A percentile compares a stretch with the other conserved stretches of the same genome.
Evolutionary conservation across 2,797 vertebrate species (phyloP).

Genomic region (Todus mexicanus): DNA sequence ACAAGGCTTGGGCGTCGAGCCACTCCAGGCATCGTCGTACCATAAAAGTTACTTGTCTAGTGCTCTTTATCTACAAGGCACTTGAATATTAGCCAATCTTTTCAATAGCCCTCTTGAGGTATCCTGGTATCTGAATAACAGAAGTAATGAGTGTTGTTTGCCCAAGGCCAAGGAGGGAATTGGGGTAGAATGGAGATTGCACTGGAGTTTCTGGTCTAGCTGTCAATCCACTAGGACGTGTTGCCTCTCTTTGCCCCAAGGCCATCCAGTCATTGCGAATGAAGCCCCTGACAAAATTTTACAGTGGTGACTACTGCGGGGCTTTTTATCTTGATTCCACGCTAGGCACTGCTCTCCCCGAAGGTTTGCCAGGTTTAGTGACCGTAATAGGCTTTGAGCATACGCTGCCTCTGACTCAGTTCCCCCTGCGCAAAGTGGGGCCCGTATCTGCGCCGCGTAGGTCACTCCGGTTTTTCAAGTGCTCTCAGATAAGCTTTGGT

Average conservation of each 20-base stretch:
- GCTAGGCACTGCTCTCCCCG: background rate
- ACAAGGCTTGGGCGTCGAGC: background rate
- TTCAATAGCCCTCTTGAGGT: slow-evolving; percentile 31
- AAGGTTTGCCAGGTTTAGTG: slow-evolving; percentile 9
- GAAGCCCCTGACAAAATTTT: slow-evolving; percentile 11
- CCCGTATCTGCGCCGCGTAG: background rate
- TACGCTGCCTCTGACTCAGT: background rate
- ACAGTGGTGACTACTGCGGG: slow-evolving; percentile 1
- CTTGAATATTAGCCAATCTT: slow-evolving; percentile 54
- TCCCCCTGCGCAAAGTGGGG: background rate
- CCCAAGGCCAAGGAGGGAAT: slow-evolving; percentile 48
- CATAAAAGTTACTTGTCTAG: background rate
- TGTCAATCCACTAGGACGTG: slow-evolving; percentile 12
- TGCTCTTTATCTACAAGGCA: slow-evolving; percentile 31
- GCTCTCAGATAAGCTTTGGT: background rate
- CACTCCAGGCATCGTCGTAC: background rate
- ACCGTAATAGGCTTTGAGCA: slow-evolving; percentile 33
- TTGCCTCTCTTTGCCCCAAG: slow-evolving; percentile 46
- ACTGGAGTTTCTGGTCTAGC: slow-evolving; percentile 33
- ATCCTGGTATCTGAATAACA: slow-evolving; percentile 23
- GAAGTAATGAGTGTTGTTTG: slow-evolving; percentile 49
- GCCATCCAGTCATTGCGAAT: slow-evolving; percentile 34
- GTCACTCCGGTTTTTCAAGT: background rate
- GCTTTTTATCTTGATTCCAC: slow-evolving; percentile 30
- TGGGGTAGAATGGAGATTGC: slow-evolving; percentile 29